Base-by-base conservation (phyloP, 92 coral and sea anemone species). In the Epizoanthus ramosus region DNA sequence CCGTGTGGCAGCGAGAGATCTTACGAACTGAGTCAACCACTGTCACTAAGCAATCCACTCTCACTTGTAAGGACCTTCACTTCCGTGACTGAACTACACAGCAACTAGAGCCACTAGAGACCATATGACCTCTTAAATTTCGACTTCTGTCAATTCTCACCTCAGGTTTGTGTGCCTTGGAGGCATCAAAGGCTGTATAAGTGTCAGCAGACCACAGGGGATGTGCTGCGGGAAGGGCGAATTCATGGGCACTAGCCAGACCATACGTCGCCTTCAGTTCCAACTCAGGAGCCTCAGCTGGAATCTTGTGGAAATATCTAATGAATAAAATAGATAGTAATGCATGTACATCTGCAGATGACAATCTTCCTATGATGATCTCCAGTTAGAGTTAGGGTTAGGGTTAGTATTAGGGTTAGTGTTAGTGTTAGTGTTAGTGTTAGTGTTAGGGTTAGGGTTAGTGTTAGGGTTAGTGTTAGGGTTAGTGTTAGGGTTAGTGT, bases 301-400 rank as follows among this genome's bases (percentile, higher is more conserved):
- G 99, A 56, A 96, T 88, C 90, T 96, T 96, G 86, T 96, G 99
- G 74, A 93, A 96, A 79, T 96, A 96, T 74, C 99, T 95, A 52
- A 37, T 4, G 82, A 74, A 19, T 39, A 3, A 5, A 37, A 56
- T 10, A 23, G 14, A 52, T 47, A 0, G 54, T 8, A 0, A 47
- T 47, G 14, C 10, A 6, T 41, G 45, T 41, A 41, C 45, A 41
- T n/a, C n/a, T 28, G 2, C 31, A 28, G 22, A 19, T 13, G 15
- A 5, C 12, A 19, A 63, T 19, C 68, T 64, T 64, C 28, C 37
- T 31, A 64, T 16, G 3, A 64, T 31, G 69, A 9, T 64, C 13
- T 64, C 12, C 19, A 0, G 1, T 37, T 37, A 3, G 43, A 7
- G 28, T 28, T 28, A 28, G 31, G 31, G 31, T 28, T 28, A 28